Conservation (phyloP, 2,888 invertebrate genomes). For the Aphodius granarius region DNA sequence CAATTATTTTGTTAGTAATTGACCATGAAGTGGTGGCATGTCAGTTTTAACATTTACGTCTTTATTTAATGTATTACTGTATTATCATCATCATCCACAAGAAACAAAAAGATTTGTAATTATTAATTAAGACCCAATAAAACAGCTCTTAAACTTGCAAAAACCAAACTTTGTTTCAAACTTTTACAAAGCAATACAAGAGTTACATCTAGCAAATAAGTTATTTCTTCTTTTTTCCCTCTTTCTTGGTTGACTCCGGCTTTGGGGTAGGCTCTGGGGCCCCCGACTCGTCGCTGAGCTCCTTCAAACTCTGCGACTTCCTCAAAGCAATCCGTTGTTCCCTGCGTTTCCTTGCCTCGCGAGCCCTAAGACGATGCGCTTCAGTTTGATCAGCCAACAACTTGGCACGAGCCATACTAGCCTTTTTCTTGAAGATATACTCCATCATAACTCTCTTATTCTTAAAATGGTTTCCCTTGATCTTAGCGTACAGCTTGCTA, state of each 20-base stretch:
- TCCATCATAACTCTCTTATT: constrained; percentile 99
- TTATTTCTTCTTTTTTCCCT: constrained; percentile 22
- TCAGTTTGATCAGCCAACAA: constrained; percentile 95
- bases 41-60: too few species aligned
- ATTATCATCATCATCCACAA: too few species aligned
- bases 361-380: constrained; percentile 88
- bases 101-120: too few species aligned
- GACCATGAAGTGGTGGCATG: too few species aligned
- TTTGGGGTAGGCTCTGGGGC: not conserved
- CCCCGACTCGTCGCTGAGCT: constrained; percentile 5
- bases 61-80: too few species aligned
- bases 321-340: constrained; percentile 89
- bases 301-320: constrained; percentile 62
- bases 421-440: constrained; percentile 99
- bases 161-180: too few species aligned
- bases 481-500: constrained; percentile 88
- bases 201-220: too few species aligned
- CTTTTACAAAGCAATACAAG: too few species aligned
- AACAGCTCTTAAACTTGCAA: too few species aligned
- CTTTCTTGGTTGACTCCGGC: constrained; percentile 26
- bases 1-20: too few species aligned
- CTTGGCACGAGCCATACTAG: constrained; percentile 94
- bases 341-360: constrained; percentile 91
- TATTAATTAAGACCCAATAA: too few species aligned
- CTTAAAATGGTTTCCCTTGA: constrained; percentile 94